phyloP scores from a whole-genome alignment of 1,140 invertebrate species.

The Cyclargus thomasi region DNA sequence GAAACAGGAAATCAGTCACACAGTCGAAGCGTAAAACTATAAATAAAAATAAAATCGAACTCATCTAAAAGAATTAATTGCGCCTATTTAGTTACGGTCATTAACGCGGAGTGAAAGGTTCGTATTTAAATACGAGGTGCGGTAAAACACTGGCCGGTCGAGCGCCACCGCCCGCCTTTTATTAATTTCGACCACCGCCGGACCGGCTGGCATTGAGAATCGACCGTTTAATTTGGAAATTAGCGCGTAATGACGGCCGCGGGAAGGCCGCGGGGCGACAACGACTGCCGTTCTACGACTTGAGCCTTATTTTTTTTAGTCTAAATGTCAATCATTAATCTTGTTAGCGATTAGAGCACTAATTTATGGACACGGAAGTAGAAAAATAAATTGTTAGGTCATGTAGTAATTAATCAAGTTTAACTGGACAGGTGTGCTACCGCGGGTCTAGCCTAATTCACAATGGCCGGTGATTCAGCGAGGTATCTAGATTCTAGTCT shows the following conservation, averaged over 20 bases:
- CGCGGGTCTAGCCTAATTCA: background rate
- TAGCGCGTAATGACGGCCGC: constrained; percentile 60
- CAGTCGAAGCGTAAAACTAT: background rate
- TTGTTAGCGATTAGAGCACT: too few relatives aligned
- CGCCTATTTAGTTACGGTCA: constrained; percentile 48
- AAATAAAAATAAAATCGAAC: constrained; percentile 36
- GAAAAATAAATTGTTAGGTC: background rate
- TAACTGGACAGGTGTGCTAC: background rate
- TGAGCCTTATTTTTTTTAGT: constrained; percentile 29
- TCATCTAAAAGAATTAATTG: constrained; percentile 65
- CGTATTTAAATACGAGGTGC: constrained; percentile 54
- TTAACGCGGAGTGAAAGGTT: constrained; percentile 68
- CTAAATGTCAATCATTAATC: background rate
- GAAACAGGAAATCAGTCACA: constrained; percentile 27
- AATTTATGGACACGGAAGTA: too few relatives aligned
- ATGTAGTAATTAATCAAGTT: constrained; percentile 8
- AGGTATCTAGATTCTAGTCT: background rate
- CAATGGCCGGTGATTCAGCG: background rate
- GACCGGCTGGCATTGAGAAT: constrained; percentile 69
- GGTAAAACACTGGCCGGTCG: constrained; percentile 56
- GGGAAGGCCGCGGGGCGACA: constrained; percentile 64
- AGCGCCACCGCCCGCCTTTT: constrained; percentile 65
- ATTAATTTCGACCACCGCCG: constrained; percentile 65
- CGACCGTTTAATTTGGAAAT: constrained; percentile 73
- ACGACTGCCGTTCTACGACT: constrained; percentile 45